Conservation (phyloP, 2,797 vertebrate species). For the Vespertilio murinus region DNA sequence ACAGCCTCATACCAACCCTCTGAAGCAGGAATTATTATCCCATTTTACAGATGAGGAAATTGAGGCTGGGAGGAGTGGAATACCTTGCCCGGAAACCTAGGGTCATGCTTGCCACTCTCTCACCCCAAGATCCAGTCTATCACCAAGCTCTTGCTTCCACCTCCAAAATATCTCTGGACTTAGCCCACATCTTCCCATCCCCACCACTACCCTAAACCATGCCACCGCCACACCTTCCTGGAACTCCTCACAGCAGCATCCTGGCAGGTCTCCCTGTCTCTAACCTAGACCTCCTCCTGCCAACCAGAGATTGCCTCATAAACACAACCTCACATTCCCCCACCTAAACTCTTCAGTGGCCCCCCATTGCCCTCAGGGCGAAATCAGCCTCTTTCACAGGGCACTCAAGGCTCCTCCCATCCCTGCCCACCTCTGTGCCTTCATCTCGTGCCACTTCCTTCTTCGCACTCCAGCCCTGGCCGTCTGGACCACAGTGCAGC, state of each 20-base stretch:
- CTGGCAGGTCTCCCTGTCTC: neutral
- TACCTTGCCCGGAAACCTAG: neutral
- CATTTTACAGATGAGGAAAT: neutral
- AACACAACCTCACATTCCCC: neutral
- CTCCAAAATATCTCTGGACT: neutral
- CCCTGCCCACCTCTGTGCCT: neutral
- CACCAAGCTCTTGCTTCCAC: neutral
- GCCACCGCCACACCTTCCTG: neutral
- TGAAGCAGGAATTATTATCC: neutral
- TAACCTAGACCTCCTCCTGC: neutral
- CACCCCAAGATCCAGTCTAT: neutral
- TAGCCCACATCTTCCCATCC: neutral
- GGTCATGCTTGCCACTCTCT: neutral
- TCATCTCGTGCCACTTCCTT: neutral
- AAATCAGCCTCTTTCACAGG: neutral
- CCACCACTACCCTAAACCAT: neutral
- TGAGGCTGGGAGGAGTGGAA: neutral
- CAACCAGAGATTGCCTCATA: neutral
- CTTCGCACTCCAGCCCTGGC: neutral
- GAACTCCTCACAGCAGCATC: neutral
- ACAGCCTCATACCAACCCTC: neutral
- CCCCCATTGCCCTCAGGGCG: neutral
- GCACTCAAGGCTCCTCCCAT: rapidly evolving
- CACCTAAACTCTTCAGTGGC: neutral
- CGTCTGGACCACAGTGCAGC: neutral